A percentile compares a stretch with the other conserved stretches of the same genome.
Conservation (phyloP, 2,888 invertebrate genomes). For the Ecliptopera silaceata region DNA sequence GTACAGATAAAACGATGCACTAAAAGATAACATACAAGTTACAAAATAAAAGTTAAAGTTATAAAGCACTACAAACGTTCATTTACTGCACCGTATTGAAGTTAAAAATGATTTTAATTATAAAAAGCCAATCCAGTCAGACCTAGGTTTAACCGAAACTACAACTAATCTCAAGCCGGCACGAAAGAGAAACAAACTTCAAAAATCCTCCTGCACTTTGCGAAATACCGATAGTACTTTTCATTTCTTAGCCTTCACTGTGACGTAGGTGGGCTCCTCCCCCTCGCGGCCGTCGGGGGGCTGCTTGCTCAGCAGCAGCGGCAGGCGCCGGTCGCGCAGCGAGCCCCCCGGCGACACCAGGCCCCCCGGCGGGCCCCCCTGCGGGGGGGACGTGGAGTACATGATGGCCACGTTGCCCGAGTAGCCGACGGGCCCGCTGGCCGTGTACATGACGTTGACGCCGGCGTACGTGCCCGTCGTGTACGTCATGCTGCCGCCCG, state of each 20-base stretch:
- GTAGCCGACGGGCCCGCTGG: conserved; percentile 28
- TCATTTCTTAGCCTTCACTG: conserved; percentile 71
- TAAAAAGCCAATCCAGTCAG: too few relatives aligned
- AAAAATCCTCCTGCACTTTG: conserved; percentile 75
- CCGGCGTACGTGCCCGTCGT: conserved; percentile 27
- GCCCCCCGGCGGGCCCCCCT: conserved; percentile 10
- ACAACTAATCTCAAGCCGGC: conserved; percentile 4
- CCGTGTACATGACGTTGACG: conserved; percentile 29
- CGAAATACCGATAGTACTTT: conserved; percentile 77
- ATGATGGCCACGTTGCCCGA: conserved; percentile 26
- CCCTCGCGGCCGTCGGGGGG: conserved; percentile 28
- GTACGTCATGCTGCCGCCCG: conserved; percentile 15
- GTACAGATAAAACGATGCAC: too few relatives aligned
- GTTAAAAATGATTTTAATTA: too few relatives aligned
- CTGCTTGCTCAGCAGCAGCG: conserved; percentile 43
- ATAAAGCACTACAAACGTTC: too few relatives aligned
- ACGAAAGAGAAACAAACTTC: conserved; percentile 33
- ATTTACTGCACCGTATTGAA: too few relatives aligned
- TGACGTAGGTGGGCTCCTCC: conserved; percentile 65
- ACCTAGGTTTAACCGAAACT: neutral
- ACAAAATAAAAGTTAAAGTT: too few relatives aligned
- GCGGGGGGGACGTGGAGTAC: conserved; percentile 18
- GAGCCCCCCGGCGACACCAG: conserved; percentile 22
- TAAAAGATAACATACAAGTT: too few relatives aligned
- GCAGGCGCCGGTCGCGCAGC: conserved; percentile 38